Percentiles rank a stretch among this genome's conserved stretches.
Evolutionary conservation across 2,113 vertebrate species (phyloP).

Genomic region (Larimichthys polyactis): DNA sequence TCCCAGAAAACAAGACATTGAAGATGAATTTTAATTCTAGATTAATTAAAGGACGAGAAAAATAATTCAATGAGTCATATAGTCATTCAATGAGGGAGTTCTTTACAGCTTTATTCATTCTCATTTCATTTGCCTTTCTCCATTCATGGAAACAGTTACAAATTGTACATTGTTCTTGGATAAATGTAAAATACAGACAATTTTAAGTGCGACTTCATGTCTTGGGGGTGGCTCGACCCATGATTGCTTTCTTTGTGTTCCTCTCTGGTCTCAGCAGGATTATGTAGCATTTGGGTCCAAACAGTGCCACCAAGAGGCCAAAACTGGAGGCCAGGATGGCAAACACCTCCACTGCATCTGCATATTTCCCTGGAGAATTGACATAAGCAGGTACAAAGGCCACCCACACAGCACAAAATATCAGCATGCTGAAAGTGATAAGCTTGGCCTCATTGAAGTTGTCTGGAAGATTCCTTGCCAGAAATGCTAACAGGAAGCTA

Average conservation of each 20-base stretch:
- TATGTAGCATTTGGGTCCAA: slow-evolving; percentile 83
- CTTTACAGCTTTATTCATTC: too few relatives aligned
- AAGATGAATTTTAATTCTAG: too few relatives aligned
- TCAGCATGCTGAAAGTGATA: slow-evolving; percentile 83
- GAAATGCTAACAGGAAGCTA: slow-evolving; percentile 79
- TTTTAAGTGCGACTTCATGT: not conserved
- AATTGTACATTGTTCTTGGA: not conserved
- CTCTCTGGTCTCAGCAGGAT: slow-evolving; percentile 78
- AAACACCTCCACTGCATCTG: slow-evolving; percentile 81
- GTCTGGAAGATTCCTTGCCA: slow-evolving; percentile 79
- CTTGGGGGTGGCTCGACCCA: slow-evolving; percentile 44
- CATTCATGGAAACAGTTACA: too few relatives aligned
- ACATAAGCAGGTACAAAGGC: slow-evolving; percentile 79
- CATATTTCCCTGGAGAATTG: slow-evolving; percentile 79
- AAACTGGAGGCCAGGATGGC: slow-evolving; percentile 83
- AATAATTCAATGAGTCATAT: too few relatives aligned
- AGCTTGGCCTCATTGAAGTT: slow-evolving; percentile 80
- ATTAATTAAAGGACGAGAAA: too few relatives aligned
- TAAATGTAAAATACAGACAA: not conserved
- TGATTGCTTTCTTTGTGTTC: slow-evolving; percentile 79
- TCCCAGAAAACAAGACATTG: too few relatives aligned
- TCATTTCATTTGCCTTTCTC: too few relatives aligned
- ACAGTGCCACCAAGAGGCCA: slow-evolving; percentile 76
- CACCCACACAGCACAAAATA: slow-evolving; percentile 83
- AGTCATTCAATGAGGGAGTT: too few relatives aligned